phyloP scores from a whole-genome alignment of 1,140 invertebrate species.

The Agrilus planipennis region DNA sequence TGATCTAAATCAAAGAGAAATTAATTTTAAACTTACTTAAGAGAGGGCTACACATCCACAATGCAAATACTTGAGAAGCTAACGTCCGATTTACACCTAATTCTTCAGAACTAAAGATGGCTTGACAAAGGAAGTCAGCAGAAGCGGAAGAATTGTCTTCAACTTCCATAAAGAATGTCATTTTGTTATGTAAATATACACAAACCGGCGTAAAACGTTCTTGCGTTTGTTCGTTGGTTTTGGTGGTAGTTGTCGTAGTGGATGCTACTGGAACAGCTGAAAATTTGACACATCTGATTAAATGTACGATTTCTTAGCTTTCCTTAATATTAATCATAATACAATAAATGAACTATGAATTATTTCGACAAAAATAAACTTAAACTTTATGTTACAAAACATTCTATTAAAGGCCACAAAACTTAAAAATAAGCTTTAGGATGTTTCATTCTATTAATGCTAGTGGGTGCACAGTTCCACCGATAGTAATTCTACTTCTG shows the following conservation, averaged over 20 bases:
- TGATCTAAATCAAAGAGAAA: no score
- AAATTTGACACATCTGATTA: no score
- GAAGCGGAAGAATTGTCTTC: slow-evolving; percentile 50
- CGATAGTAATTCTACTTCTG: no score
- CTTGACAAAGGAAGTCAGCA: slow-evolving; percentile 41
- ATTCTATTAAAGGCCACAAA: no score
- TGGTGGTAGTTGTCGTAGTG: slow-evolving; percentile 8
- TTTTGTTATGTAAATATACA: slow-evolving; percentile 53
- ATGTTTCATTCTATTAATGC: no score
- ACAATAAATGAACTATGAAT: no score
- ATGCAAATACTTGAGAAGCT: slow-evolving; percentile 46
- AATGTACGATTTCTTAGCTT: no score
- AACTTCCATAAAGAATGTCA: slow-evolving; percentile 57
- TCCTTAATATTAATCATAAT: no score
- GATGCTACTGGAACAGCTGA: slow-evolving; percentile 9
- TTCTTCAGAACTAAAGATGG: slow-evolving; percentile 47
- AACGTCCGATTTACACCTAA: slow-evolving; percentile 47
- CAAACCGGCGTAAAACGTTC: slow-evolving; percentile 40
- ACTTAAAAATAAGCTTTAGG: no score
- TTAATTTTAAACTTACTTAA: slow-evolving; percentile 33
- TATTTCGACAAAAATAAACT: no score
- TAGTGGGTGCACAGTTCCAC: no score
- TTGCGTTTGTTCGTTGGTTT: slow-evolving; percentile 14
- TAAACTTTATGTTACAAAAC: no score
- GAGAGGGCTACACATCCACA: slow-evolving; percentile 54